Evolutionary conservation across 2,113 vertebrate species (phyloP).

Genomic region (Stictonetta naevosa): DNA sequence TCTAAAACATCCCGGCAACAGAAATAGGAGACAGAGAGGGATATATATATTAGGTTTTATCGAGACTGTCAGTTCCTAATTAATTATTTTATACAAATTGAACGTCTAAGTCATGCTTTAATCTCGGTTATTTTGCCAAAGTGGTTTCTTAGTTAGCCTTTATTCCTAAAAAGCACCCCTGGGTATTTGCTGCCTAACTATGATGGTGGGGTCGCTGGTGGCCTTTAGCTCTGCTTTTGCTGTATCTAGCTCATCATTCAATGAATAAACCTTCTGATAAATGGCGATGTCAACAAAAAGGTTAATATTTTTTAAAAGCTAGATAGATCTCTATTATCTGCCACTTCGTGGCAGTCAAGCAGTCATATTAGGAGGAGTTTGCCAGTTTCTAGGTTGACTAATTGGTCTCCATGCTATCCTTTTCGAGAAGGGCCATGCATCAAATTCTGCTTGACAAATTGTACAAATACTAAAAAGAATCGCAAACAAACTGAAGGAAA

Average conservation of each 20-base stretch:
- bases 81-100: background rate
- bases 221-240: background rate
- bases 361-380: background rate
- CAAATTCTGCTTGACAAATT: constrained; percentile 10
- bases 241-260: background rate
- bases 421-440: background rate
- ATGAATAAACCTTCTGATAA: background rate
- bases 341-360: background rate
- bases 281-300: constrained; percentile 24
- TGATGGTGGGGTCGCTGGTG: background rate
- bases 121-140: constrained; percentile 15
- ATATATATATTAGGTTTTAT: background rate
- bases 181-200: constrained; percentile 1
- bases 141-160: constrained; percentile 4
- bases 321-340: constrained; percentile 39
- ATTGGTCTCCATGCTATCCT: constrained; percentile 23
- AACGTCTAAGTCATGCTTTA: background rate
- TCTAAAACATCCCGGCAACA: background rate
- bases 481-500: background rate
- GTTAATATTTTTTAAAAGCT: constrained; percentile 35
- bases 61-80: background rate
- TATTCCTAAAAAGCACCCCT: constrained; percentile 1
- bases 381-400: constrained; percentile 1
- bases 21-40: background rate
- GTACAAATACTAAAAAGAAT: background rate